These are phyloP conservation scores for Clytia hemisphaerica DNA, from an alignment of 30 jellyfish, hydroid and myxozoan species.

Conservation along the genomic window DNA sequence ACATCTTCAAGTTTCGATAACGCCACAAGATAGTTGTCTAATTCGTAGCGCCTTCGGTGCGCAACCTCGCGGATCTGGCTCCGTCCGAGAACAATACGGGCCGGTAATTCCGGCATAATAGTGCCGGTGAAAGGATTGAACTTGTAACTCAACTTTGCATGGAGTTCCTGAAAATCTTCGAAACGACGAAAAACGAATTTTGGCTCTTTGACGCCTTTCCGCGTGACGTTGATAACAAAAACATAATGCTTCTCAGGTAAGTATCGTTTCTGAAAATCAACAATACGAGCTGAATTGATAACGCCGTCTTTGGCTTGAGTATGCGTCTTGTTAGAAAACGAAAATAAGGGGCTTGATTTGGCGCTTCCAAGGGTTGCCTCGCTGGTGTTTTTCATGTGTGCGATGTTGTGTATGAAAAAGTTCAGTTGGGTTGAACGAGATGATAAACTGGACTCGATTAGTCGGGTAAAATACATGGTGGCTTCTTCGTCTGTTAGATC, in stretches of 20 bases:
- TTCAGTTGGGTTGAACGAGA: slow-evolving; percentile 90
- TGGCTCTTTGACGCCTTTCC: slow-evolving; percentile 43
- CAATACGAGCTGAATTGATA: slow-evolving; percentile 77
- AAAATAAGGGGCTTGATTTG: slow-evolving; percentile 55
- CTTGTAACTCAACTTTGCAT: slow-evolving; percentile 39
- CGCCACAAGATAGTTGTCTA: slow-evolving; percentile 54
- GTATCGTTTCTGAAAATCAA: slow-evolving; percentile 87
- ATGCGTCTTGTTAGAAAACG: slow-evolving; percentile 78
- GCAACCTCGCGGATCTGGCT: slow-evolving; percentile 91
- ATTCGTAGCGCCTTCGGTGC: slow-evolving; percentile 63
- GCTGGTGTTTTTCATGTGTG: slow-evolving; percentile 74
- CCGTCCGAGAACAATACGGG: slow-evolving; percentile 72
- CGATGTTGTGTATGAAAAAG: slow-evolving; percentile 91
- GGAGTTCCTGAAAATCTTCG: slow-evolving; percentile 93
- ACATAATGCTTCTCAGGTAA: slow-evolving; percentile 88
- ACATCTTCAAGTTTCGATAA: slow-evolving; percentile 21
- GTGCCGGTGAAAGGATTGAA: slow-evolving; percentile 43
- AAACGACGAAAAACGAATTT: slow-evolving; percentile 70
- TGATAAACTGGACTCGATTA: slow-evolving; percentile 76
- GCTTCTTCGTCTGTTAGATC: slow-evolving; percentile 78
- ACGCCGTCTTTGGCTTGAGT: slow-evolving; percentile 75
- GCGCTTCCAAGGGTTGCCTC: slow-evolving; percentile 34
- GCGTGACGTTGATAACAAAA: slow-evolving; percentile 63
- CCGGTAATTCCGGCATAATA: slow-evolving; percentile 65
- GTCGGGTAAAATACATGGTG: slow-evolving; percentile 71